Evolutionary conservation across 1,140 invertebrate species (phyloP).

Genomic region (Galendromus occidentalis): DNA sequence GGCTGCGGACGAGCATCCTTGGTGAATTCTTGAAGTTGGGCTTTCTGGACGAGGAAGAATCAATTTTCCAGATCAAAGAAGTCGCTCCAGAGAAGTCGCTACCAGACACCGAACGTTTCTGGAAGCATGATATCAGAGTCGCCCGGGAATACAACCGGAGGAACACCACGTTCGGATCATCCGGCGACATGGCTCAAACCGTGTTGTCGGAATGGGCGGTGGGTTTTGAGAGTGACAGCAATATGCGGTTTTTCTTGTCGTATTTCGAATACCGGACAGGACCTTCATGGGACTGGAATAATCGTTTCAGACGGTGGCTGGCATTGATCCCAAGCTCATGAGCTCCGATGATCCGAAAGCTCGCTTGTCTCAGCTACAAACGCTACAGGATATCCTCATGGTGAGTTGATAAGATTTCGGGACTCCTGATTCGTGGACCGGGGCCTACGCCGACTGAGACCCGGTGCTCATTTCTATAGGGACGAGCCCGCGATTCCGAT

Average conservation of each 20-base stretch:
- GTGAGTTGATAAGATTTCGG: background rate
- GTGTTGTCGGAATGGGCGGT: constrained; percentile 22
- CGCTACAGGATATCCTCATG: constrained; percentile 19
- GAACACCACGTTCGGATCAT: constrained; percentile 22
- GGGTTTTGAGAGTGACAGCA: constrained; percentile 11
- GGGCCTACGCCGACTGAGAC: no score
- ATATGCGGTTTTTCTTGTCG: no score
- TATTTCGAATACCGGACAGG: background rate
- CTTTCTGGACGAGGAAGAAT: background rate
- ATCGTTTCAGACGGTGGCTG: constrained; percentile 16
- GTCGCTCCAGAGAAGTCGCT: constrained; percentile 57
- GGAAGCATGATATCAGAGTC: constrained; percentile 53
- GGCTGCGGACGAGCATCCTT: no score
- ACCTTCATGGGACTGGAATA: background rate
- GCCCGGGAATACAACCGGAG: constrained; percentile 38
- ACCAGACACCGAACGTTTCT: constrained; percentile 49
- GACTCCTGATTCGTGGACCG: no score
- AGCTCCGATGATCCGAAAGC: constrained; percentile 18
- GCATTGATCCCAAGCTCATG: constrained; percentile 18
- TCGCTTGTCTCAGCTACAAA: constrained; percentile 19
- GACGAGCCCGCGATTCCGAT: no score
- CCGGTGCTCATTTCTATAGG: no score
- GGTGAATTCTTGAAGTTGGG: no score
- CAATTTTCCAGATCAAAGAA: constrained; percentile 48
- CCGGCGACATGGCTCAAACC: constrained; percentile 19